These are phyloP conservation scores for Leiothrix lutea DNA, from an alignment of 2,113 vertebrate species.

Conservation along the genomic window DNA sequence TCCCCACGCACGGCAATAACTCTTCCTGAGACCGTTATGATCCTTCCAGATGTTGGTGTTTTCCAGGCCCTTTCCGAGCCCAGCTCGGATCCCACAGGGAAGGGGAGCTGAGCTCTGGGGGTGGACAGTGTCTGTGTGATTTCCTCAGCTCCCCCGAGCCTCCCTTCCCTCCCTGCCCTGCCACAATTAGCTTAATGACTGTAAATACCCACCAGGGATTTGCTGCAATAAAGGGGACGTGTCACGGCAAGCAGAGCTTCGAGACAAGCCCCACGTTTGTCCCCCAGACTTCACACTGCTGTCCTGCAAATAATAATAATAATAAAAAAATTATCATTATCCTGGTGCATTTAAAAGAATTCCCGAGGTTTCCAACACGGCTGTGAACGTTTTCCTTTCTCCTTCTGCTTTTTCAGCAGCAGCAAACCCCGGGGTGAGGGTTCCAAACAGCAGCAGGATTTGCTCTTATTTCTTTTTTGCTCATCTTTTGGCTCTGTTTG, in stretches of 20 bases:
- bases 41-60: constrained; percentile 54
- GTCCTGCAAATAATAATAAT: not conserved
- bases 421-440: not conserved
- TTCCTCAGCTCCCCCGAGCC: constrained; percentile 68
- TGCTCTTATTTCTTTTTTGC: not conserved
- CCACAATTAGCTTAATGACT: constrained; percentile 70
- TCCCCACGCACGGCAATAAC: constrained; percentile 18
- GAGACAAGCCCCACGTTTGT: not conserved
- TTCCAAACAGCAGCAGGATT: not conserved
- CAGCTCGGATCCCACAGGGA: constrained; percentile 36
- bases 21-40: not conserved
- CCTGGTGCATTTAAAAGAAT: not conserved
- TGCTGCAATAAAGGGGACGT: constrained; percentile 1
- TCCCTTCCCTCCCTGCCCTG: constrained; percentile 9
- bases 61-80: constrained; percentile 39
- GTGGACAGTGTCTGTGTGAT: constrained; percentile 70
- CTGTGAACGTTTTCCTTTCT: accelerated
- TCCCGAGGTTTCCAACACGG: not conserved
- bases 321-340: not conserved
- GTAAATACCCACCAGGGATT: constrained; percentile 56
- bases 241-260: constrained; percentile 21
- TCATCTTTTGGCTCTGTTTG: constrained; percentile 35
- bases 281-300: not conserved
- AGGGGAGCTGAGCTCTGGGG: constrained; percentile 69
- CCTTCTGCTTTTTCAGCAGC: not conserved